Percentiles rank a stretch among this genome's conserved stretches.
Conservation (phyloP, 2,888 invertebrate species). For the Lepidocyrtoides sp. region DNA sequence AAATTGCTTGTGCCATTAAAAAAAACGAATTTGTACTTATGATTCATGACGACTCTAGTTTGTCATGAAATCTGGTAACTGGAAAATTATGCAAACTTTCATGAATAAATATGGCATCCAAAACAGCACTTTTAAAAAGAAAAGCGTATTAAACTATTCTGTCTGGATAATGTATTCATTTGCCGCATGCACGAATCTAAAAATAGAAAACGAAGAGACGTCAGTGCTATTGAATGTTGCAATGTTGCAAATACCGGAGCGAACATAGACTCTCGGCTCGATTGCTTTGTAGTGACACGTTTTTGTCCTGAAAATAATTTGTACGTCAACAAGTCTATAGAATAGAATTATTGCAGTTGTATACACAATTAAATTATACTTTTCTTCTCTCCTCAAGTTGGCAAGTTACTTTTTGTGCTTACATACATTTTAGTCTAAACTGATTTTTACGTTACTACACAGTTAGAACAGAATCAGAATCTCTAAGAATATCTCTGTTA, state of each 20-base stretch:
- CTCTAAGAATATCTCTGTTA: too few relatives aligned
- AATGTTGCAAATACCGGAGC: not conserved
- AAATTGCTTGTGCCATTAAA: not conserved
- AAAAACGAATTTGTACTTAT: too few relatives aligned
- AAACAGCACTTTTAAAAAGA: not conserved
- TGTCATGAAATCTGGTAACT: not conserved
- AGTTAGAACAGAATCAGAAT: too few relatives aligned
- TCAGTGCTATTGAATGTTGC: too few relatives aligned
- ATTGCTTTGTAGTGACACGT: not conserved
- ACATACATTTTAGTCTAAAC: too few relatives aligned
- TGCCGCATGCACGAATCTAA: not conserved
- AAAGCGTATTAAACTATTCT: not conserved
- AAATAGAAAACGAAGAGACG: not conserved
- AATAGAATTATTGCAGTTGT: not conserved
- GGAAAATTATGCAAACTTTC: not conserved
- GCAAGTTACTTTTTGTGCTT: too few relatives aligned
- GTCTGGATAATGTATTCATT: not conserved
- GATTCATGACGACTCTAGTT: not conserved
- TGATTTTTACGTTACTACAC: too few relatives aligned
- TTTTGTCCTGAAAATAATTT: conserved; percentile 14
- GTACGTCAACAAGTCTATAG: not conserved
- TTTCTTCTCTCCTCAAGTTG: too few relatives aligned
- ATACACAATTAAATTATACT: too few relatives aligned
- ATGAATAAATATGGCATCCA: not conserved
- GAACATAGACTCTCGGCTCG: not conserved